Conservation (phyloP, 2,888 invertebrate genomes). For the Ligdia adustata region DNA sequence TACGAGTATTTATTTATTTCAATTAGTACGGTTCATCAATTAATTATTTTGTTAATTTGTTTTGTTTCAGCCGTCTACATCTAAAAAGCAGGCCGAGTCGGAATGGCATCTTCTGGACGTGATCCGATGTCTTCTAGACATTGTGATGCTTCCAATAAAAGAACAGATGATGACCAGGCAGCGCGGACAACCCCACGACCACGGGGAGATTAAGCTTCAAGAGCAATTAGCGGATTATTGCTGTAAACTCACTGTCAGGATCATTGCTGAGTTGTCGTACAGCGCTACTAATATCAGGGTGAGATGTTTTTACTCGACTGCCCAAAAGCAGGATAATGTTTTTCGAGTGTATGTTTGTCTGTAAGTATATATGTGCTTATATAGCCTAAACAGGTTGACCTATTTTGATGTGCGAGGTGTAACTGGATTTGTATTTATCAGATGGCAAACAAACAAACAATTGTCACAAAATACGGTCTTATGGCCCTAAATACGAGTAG, state of each 20-base stretch:
- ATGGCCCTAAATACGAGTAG: too few species aligned
- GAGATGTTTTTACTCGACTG: too few species aligned
- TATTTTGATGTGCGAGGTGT: too few species aligned
- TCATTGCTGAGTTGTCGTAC: slow-evolving; percentile 91
- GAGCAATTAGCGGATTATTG: slow-evolving; percentile 87
- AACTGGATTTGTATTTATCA: too few species aligned
- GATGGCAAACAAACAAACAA: too few species aligned
- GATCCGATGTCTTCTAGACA: slow-evolving; percentile 90
- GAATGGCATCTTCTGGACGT: slow-evolving; percentile 92
- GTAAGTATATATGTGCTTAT: not conserved
- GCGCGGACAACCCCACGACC: slow-evolving; percentile 72
- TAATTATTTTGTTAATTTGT: not conserved
- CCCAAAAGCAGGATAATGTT: too few species aligned
- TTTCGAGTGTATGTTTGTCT: too few species aligned
- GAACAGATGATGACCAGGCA: slow-evolving; percentile 77
- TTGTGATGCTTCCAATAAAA: slow-evolving; percentile 91
- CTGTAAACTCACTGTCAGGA: slow-evolving; percentile 91
- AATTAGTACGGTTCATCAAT: too few species aligned
- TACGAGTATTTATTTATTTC: too few species aligned
- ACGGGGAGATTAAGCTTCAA: slow-evolving; percentile 78
- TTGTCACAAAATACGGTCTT: too few species aligned
- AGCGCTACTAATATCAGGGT: slow-evolving; percentile 63
- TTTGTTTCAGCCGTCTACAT: slow-evolving; percentile 48
- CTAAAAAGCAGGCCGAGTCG: slow-evolving; percentile 46
- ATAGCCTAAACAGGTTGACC: too few species aligned